Evolutionary conservation across 1,140 invertebrate genomes (phyloP), one percentile per base, ranked within the genome.

Genomic region (Plectrocnemia conspersa): DNA sequence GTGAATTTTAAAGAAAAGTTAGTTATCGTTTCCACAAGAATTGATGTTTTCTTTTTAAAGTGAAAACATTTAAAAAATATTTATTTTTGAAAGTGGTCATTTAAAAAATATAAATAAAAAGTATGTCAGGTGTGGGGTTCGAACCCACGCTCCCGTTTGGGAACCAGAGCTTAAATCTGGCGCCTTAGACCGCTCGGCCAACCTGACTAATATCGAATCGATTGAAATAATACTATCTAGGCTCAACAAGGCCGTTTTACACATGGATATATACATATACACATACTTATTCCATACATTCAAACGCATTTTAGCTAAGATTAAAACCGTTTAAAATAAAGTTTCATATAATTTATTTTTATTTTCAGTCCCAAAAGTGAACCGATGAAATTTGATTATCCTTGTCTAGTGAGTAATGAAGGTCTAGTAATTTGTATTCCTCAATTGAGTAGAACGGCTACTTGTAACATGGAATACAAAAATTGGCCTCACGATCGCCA

Each of bases 161-260:
- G 79, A 81, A 82, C 80, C 80, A 82, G 79, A 82, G 77, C 80
- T 82, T 82, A 82, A 83, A 80, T 82, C 80, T 82, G 79, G 80
- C 79, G 79, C 79, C 80, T 81, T 82, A 81, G 79, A 82, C 80
- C 80, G 77, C 80, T 81, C 79, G 80, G 80, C 80, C 79, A 81
- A 81, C 78, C 79, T 79, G 74, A 76, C 74, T 62, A 11, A 29
- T 21, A 33, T 3, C 25, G 6, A 10, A 10, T 10, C 15, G 1
- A 48, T 33, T 42, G 23, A 56, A 49, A 24, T 36, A 24, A 33
- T 3, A 9, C 10, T 24, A 24, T 25, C 15, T 46, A 29, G 25
- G 16, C 21, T 3, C 9, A 46, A 25, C 25, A 13, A 9, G 23
- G 2, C 18, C 16, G 5, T 44, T 11, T 44, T 44, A 13, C 18